A percentile compares a stretch with the other conserved stretches of the same genome.
phyloP scores from a whole-genome alignment of 2,113 vertebrate species.

The Galemys pyrenaicus region DNA sequence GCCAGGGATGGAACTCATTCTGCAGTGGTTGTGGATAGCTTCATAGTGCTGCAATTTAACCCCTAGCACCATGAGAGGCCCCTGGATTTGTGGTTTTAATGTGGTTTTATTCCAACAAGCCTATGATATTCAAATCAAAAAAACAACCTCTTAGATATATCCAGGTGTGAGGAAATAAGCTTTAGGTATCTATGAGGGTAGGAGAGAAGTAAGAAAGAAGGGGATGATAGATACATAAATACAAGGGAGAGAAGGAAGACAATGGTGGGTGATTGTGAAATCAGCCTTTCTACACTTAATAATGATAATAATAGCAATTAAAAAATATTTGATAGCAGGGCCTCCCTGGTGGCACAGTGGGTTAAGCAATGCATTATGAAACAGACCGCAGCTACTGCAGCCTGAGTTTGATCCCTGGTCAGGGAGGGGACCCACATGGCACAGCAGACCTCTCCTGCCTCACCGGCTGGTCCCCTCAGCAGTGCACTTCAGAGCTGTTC shows the following conservation, averaged over 20 bases:
- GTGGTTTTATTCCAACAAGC: not conserved
- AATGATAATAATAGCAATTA: not conserved
- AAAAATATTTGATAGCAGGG: not conserved
- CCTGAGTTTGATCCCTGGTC: too few relatives aligned
- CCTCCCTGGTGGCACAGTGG: too few relatives aligned
- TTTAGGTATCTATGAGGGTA: not conserved
- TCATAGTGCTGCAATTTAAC: too few relatives aligned
- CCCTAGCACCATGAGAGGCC: too few relatives aligned
- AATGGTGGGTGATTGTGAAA: not conserved
- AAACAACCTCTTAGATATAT: not conserved
- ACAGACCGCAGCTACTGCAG: too few relatives aligned
- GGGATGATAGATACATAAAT: not conserved
- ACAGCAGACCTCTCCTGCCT: too few relatives aligned
- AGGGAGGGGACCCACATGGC: too few relatives aligned
- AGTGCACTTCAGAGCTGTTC: too few relatives aligned
- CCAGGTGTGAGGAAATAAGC: not conserved
- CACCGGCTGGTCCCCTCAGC: too few relatives aligned
- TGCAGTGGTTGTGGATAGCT: too few relatives aligned
- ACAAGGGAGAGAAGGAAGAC: not conserved
- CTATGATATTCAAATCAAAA: not conserved
- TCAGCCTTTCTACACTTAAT: not conserved
- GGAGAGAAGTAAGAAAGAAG: not conserved
- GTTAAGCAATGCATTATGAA: too few relatives aligned
- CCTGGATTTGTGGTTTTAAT: slow-evolving; percentile 14
- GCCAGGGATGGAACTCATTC: too few relatives aligned